Conservation (phyloP, 1,140 invertebrate genomes). For the Philopotamus ludificatus region DNA sequence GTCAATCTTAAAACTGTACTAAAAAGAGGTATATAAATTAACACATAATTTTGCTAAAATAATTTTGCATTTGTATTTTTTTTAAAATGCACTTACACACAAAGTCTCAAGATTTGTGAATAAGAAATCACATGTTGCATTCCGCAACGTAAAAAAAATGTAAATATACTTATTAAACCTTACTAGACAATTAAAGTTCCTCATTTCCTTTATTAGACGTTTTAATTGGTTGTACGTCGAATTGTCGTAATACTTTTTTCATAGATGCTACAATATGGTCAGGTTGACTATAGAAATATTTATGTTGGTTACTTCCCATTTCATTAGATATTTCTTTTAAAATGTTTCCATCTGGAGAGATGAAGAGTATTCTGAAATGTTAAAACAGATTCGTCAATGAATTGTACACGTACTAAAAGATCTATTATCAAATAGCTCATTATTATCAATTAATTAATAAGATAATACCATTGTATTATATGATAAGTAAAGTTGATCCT, state of each 20-base stretch:
- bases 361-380: conserved; percentile 49
- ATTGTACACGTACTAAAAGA: conserved; percentile 48
- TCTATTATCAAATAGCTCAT: background rate
- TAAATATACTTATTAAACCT: no score
- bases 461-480: no score
- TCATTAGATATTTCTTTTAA: conserved; percentile 57
- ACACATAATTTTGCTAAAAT: no score
- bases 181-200: conserved; percentile 11
- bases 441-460: no score
- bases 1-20: no score
- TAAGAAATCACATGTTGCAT: no score
- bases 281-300: conserved; percentile 60
- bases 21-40: no score
- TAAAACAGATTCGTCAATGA: background rate
- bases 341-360: conserved; percentile 54
- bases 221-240: background rate
- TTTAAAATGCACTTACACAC: background rate
- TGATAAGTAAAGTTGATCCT: no score
- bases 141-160: no score
- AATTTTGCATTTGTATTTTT: background rate
- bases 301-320: conserved; percentile 59
- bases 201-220: background rate
- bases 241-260: conserved; percentile 44
- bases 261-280: conserved; percentile 56
- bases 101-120: no score